Percentiles rank a stretch among this genome's conserved stretches.
Conservation (phyloP, 2,113 vertebrate species). For the Sigmodon hispidus region DNA sequence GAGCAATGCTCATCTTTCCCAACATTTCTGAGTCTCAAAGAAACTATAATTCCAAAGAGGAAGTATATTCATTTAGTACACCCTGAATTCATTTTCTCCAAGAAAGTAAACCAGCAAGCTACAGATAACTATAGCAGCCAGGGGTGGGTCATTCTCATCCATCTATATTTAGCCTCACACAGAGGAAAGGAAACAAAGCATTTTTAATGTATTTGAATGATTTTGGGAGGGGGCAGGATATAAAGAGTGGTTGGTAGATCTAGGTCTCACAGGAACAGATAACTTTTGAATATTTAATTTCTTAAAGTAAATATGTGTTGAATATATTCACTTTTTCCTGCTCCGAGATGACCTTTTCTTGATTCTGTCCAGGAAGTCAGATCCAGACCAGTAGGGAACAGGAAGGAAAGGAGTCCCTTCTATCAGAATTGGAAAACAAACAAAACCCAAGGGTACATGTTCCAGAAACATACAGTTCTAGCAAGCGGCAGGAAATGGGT, state of each 20-base stretch:
- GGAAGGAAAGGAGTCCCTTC: constrained; percentile 3
- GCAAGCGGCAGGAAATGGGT: neutral
- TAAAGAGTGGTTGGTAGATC: neutral
- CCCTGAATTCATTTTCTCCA: constrained; percentile 21
- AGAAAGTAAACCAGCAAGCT: constrained; percentile 23
- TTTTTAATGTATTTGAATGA: neutral
- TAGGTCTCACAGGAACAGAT: neutral
- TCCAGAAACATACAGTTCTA: neutral
- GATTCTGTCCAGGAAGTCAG: neutral
- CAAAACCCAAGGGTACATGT: neutral
- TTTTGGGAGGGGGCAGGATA: no score
- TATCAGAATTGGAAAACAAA: neutral
- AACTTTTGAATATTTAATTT: neutral
- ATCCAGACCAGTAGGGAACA: constrained; percentile 9
- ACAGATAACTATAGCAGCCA: neutral
- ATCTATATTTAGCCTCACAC: neutral
- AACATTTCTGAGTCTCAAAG: neutral
- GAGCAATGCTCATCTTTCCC: neutral
- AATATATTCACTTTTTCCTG: neutral
- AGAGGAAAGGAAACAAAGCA: neutral
- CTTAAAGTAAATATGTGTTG: neutral
- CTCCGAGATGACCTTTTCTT: constrained; percentile 17
- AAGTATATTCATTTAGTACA: neutral
- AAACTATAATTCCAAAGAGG: neutral
- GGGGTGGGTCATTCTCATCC: neutral